Base-by-base conservation (phyloP, 2,888 invertebrate genomes). In the Neoitamus cyanurus region DNA sequence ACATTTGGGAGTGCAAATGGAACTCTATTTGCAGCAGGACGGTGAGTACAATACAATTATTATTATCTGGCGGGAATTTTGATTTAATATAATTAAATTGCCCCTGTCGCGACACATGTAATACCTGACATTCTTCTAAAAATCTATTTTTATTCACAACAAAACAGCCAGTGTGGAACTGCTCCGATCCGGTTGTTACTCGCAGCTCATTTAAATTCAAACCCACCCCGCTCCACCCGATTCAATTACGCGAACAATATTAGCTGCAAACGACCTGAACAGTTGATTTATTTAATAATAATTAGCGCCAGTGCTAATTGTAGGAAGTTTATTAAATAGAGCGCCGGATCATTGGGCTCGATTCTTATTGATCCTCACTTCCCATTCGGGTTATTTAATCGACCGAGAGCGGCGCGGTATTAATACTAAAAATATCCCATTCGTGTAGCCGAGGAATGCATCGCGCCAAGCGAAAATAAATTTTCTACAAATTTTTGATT, bases 1-100 rank as follows among this genome's bases (percentile, higher is more conserved):
- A 97, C 97, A 1, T 98, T 98, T 90, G 98, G 98, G 80, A 97
- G 97, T 42, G 98, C 97, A 84, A 97, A 98, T 90, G 98, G 98
- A 84, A 98, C 97, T 0, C 93, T 97, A 58, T 98, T 98, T 91
- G 97, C 97, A 28, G 97, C 97, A 86, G 98, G 97, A 90, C 94
- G 97, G 94, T 94, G 90, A 88, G 73, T 72, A 73, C 28, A 70
- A 36, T 58, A 25, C 3, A 42, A 42, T n/a, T 42, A 20, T 34
- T 13, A 13, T 46, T 46, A n/a, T 58, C 20, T 58, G 58, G 58
- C 58, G 58, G 20, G 58, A 58, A 58, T 58, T 58, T 58, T 25
- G 20, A 20, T 58, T 58, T 58, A 42, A 42, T n/a, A 5, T 58
- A 58, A 58, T 20, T 58, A 58, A 58, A 58, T 58, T 25, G 25